Percentiles rank a stretch among this genome's conserved stretches.
phyloP scores from a whole-genome alignment of 2,797 vertebrate species.

The Margarornis squamiger region DNA sequence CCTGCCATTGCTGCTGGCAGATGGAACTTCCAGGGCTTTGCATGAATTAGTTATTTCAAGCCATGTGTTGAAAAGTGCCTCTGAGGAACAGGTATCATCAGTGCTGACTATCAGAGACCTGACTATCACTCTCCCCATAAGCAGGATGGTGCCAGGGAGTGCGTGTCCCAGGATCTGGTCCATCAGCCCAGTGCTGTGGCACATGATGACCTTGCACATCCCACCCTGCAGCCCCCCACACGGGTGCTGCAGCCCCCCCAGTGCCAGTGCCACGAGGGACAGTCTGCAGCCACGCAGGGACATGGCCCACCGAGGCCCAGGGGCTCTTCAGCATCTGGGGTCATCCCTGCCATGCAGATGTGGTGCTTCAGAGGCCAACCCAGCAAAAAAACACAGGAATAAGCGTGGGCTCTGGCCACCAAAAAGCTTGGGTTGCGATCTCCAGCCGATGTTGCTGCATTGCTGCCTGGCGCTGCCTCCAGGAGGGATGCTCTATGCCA shows the following conservation, averaged over 20 bases:
- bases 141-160: not conserved
- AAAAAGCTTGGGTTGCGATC: not conserved
- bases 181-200: not conserved
- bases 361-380: not conserved
- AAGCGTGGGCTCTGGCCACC: not conserved
- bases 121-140: not conserved
- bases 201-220: not conserved
- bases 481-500: accelerated
- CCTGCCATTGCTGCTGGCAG: not conserved
- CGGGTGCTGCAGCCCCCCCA: not conserved
- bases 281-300: not conserved
- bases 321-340: not conserved
- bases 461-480: not conserved
- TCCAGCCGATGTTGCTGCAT: not conserved
- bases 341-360: not conserved
- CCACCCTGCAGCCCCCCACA: not conserved
- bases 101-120: not conserved
- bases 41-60: not conserved
- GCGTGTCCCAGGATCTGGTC: not conserved
- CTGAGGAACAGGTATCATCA: not conserved
- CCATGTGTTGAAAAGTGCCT: not conserved
- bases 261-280: not conserved
- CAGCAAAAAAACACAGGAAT: accelerated
- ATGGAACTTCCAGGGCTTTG: not conserved
- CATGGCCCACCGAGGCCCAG: accelerated